These are phyloP conservation scores for Tyto alba DNA, from an alignment of 2,113 vertebrate genomes.

Conservation along the genomic window DNA sequence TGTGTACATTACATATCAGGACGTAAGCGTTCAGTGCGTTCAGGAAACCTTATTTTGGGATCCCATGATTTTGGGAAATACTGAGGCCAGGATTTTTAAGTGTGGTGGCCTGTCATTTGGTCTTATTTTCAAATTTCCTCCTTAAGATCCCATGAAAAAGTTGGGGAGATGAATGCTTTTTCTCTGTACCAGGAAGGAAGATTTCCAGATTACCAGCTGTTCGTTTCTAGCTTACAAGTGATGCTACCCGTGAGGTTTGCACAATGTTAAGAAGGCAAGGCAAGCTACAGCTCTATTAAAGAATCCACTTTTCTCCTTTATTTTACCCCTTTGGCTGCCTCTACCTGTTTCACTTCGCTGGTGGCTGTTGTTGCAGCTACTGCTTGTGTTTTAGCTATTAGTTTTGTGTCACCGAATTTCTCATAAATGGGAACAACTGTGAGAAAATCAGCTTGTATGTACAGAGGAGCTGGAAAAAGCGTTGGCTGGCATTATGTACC, in stretches of 20 bases:
- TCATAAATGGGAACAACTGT: neutral
- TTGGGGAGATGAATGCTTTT: neutral
- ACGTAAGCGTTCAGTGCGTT: neutral
- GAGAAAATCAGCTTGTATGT: neutral
- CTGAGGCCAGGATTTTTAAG: neutral
- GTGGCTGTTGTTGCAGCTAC: neutral
- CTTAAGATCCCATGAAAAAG: neutral
- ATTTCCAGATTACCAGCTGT: neutral
- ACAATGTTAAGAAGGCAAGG: neutral
- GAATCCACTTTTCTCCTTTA: neutral
- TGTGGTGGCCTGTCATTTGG: neutral
- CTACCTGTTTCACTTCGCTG: neutral
- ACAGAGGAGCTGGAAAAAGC: neutral
- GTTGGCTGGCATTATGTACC: neutral
- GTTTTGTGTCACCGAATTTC: neutral
- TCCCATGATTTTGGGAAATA: neutral
- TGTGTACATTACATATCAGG: accelerated
- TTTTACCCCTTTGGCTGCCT: neutral
- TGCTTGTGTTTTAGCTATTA: neutral
- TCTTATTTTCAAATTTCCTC: neutral
- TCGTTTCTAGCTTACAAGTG: neutral
- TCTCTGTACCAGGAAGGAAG: neutral
- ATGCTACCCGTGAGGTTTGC: neutral
- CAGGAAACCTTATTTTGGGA: neutral
- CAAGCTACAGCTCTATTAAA: neutral